Evolutionary conservation across 2,888 invertebrate genomes (phyloP).

Genomic region (Vanessa cardui): DNA sequence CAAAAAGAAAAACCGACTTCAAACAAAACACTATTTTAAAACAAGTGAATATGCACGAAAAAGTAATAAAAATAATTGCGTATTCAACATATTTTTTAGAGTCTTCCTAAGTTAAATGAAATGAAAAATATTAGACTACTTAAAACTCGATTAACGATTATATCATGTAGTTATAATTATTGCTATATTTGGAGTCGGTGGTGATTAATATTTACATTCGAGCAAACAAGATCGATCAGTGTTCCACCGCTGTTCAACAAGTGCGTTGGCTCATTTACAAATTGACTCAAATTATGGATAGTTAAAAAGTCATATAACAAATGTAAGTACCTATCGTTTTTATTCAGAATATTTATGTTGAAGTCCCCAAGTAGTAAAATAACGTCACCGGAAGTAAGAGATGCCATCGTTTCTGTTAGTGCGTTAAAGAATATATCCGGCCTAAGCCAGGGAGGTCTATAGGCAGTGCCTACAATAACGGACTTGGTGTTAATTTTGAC

Average conservation of each 20-base stretch:
- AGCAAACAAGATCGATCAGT: not conserved
- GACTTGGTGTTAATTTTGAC: slow-evolving; percentile 11
- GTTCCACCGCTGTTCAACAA: not conserved
- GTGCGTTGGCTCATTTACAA: not conserved
- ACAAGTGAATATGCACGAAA: too few relatives aligned
- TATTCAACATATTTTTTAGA: too few relatives aligned
- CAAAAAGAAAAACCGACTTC: too few relatives aligned
- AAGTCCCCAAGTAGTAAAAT: slow-evolving; percentile 1
- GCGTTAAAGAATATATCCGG: not conserved
- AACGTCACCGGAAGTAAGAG: not conserved
- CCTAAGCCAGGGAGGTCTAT: slow-evolving; percentile 22
- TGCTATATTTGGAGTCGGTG: too few relatives aligned
- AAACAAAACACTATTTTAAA: too few relatives aligned
- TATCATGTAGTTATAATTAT: too few relatives aligned
- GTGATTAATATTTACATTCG: not conserved
- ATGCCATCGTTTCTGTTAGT: not conserved
- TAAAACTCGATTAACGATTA: too few relatives aligned
- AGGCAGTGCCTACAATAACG: slow-evolving; percentile 23
- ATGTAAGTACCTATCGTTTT: too few relatives aligned
- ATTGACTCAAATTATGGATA: not conserved
- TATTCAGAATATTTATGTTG: slow-evolving; percentile 9
- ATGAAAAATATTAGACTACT: too few relatives aligned
- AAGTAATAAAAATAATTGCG: too few relatives aligned
- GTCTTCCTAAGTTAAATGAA: too few relatives aligned
- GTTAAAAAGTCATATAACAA: too few relatives aligned